phyloP scores from a whole-genome alignment of 2,888 invertebrate species.

The Macrophya alboannulata region DNA sequence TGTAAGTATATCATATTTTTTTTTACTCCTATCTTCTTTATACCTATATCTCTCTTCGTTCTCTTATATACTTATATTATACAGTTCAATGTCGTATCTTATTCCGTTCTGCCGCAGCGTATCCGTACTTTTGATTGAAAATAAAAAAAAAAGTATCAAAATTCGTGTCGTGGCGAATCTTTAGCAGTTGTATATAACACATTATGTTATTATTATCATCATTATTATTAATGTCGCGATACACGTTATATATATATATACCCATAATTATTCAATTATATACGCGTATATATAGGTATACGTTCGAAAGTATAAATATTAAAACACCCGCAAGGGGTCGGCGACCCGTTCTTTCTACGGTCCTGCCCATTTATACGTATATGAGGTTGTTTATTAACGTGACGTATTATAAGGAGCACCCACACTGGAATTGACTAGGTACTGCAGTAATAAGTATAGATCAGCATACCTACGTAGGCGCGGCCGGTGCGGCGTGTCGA shows the following conservation, averaged over 20 bases:
- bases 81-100: background rate
- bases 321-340: constrained; percentile 28
- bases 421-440: background rate
- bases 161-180: background rate
- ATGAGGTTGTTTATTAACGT: constrained; percentile 45
- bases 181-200: too few species aligned
- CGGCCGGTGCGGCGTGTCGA: constrained; percentile 14
- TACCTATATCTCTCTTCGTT: background rate
- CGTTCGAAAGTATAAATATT: constrained; percentile 49
- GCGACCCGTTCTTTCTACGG: constrained; percentile 50
- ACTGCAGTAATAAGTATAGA: constrained; percentile 1
- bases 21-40: background rate
- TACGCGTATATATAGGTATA: background rate
- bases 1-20: background rate
- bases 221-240: background rate
- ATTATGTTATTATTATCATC: background rate
- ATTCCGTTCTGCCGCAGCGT: background rate
- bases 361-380: constrained; percentile 45
- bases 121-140: background rate
- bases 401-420: constrained; percentile 48
- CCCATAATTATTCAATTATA: background rate
- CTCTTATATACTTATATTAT: too few species aligned
- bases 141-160: background rate
- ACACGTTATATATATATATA: background rate
- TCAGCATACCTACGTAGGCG: background rate